Conservation (phyloP, 1,140 invertebrate species). For the Musca vetustissima region DNA sequence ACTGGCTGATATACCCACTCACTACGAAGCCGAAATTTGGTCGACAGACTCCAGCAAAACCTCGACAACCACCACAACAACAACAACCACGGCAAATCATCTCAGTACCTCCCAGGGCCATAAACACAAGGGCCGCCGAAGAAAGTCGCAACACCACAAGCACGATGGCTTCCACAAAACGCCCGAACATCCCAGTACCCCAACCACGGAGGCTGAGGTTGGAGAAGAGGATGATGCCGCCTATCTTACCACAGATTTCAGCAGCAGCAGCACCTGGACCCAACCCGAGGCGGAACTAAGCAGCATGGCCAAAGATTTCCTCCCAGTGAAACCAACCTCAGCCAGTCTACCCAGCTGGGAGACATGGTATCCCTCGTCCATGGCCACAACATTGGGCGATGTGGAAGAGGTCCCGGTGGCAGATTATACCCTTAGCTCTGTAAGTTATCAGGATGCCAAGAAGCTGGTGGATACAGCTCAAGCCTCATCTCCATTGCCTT, state of each 20-base stretch:
- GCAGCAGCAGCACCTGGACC: neutral
- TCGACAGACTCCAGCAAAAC: neutral
- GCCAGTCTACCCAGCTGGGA: conserved; percentile 10
- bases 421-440: neutral
- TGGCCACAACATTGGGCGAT: neutral
- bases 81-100: conserved; percentile 6
- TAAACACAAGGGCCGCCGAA: conserved; percentile 46
- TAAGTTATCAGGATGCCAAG: neutral
- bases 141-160: conserved; percentile 35
- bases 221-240: neutral
- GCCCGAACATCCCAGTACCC: neutral
- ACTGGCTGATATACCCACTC: too few relatives aligned
- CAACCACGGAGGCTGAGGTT: neutral
- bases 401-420: neutral
- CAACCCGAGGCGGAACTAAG: too few relatives aligned
- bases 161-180: neutral
- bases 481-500: conserved; percentile 2
- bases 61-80: conserved; percentile 29
- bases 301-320: neutral
- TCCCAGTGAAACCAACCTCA: conserved; percentile 2
- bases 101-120: conserved; percentile 33
- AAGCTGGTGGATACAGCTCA: neutral
- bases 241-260: neutral
- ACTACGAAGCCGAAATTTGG: too few relatives aligned
- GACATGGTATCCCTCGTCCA: conserved; percentile 5